Evolutionary conservation across 2,888 invertebrate genomes (phyloP).

Genomic region (Phyto melanocephala): DNA sequence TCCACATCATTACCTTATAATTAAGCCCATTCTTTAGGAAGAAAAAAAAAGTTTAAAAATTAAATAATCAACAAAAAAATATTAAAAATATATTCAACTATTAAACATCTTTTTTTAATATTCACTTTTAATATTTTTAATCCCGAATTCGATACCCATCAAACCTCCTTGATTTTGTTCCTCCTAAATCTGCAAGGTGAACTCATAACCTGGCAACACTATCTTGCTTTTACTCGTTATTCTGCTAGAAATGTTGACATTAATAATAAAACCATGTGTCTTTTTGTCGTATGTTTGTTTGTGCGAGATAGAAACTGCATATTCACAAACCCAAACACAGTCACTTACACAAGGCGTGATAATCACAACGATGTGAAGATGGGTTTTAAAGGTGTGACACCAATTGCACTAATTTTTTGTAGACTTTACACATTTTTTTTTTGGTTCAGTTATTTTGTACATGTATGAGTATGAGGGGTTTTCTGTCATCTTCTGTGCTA

Average conservation of each 20-base stretch:
- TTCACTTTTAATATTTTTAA: no score
- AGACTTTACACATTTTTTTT: not conserved
- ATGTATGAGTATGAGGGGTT: not conserved
- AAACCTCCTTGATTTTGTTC: no score
- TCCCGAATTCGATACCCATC: no score
- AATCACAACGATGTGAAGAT: not conserved
- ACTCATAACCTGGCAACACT: no score
- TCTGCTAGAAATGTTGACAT: constrained; percentile 29
- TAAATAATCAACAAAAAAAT: no score
- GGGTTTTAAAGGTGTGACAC: not conserved
- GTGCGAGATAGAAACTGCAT: not conserved
- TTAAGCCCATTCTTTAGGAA: no score
- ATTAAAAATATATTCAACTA: no score
- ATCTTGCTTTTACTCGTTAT: not conserved
- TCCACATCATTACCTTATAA: no score
- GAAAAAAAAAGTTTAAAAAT: no score
- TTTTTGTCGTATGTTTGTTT: not conserved
- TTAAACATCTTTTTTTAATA: no score
- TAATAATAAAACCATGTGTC: constrained; percentile 20
- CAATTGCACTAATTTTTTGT: constrained; percentile 7
- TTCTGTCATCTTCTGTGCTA: not conserved
- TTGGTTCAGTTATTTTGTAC: constrained; percentile 4
- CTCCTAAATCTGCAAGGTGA: no score
- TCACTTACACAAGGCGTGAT: not conserved
- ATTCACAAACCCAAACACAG: not conserved